These are phyloP conservation scores for Sphaerophoria taeniata DNA, from an alignment of 2,888 invertebrate species.

Conservation along the genomic window DNA sequence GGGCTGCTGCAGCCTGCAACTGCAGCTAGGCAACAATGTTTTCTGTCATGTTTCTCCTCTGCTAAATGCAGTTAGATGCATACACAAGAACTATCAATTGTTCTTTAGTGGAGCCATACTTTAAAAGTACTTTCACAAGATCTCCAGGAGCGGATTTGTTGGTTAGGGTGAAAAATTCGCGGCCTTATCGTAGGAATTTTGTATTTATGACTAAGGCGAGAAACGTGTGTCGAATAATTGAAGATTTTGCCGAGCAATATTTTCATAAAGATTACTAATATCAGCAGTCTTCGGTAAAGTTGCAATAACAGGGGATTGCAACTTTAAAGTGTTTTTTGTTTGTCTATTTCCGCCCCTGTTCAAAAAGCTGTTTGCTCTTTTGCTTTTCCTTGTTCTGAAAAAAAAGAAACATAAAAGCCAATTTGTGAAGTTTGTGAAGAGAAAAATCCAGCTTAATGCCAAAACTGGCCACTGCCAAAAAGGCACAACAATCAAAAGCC, in stretches of 20 bases:
- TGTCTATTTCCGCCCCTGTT: no score
- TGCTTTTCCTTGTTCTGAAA: no score
- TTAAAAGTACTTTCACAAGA: slow-evolving; percentile 10
- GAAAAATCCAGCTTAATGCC: slow-evolving; percentile 53
- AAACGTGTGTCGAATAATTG: no score
- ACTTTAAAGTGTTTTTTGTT: no score
- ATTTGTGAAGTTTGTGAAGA: slow-evolving; percentile 44
- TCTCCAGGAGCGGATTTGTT: not conserved
- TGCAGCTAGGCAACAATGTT: slow-evolving; percentile 66
- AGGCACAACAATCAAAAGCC: not conserved
- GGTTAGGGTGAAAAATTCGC: not conserved
- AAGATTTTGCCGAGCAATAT: no score
- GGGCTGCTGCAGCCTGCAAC: no score
- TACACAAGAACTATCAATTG: slow-evolving; percentile 53
- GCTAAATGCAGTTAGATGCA: slow-evolving; percentile 51
- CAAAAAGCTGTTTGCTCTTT: no score
- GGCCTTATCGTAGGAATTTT: no score
- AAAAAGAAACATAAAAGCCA: not conserved
- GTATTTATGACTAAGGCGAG: no score
- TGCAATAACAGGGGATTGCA: no score
- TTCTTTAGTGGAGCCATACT: slow-evolving; percentile 35
- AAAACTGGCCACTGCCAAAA: slow-evolving; percentile 51
- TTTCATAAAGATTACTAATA: no score
- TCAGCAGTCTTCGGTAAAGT: no score
- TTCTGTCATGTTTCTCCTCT: slow-evolving; percentile 69